These are phyloP conservation scores for Camptogramma bilineatum DNA, from an alignment of 2,888 invertebrate genomes.

Conservation along the genomic window DNA sequence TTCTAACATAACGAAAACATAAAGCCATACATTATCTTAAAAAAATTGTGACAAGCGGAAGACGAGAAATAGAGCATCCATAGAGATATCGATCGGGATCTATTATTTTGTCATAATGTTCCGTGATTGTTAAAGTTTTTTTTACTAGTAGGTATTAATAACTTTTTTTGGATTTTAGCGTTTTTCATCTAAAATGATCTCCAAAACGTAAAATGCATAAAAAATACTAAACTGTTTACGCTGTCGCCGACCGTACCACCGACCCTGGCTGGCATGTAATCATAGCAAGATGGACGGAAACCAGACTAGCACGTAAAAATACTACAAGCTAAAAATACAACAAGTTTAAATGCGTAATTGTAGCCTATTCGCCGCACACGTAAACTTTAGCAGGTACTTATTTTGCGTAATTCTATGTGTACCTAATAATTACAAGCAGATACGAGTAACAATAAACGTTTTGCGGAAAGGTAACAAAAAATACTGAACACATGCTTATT, in stretches of 20 bases:
- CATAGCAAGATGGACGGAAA: conserved; percentile 37
- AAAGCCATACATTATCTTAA: too few species aligned
- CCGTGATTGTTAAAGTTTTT: too few species aligned
- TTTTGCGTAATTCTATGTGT: conserved; percentile 18
- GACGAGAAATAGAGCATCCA: too few species aligned
- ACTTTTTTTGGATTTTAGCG: neutral
- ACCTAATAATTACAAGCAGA: conserved; percentile 9
- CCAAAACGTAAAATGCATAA: neutral
- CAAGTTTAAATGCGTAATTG: conserved; percentile 20
- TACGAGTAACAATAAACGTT: neutral
- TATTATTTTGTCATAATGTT: too few species aligned
- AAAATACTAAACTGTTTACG: neutral
- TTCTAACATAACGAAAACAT: too few species aligned
- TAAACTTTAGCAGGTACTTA: conserved; percentile 23
- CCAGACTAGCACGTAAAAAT: conserved; percentile 32
- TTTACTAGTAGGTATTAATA: too few species aligned
- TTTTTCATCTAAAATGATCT: neutral
- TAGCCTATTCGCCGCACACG: conserved; percentile 10
- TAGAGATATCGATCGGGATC: too few species aligned
- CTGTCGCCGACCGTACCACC: conserved; percentile 5
- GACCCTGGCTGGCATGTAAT: conserved; percentile 31
- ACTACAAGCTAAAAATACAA: conserved; percentile 12
- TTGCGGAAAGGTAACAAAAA: conserved; percentile 1
- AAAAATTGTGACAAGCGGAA: too few species aligned
- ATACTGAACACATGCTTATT: neutral